Conservation (phyloP, 1,140 invertebrate genomes). For the Schlechtendalia chinensis region DNA sequence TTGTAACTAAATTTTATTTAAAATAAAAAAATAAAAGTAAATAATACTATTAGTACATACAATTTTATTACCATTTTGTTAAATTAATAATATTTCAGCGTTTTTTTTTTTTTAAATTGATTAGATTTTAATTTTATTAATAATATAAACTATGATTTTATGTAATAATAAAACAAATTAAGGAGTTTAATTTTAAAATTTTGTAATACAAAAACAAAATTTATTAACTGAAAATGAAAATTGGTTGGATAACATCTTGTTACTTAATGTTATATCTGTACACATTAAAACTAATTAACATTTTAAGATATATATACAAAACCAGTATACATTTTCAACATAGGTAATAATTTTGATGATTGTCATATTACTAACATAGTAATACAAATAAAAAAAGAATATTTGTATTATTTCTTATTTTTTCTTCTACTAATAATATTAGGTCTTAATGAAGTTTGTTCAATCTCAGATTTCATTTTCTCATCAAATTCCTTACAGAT, state of each 20-base stretch:
- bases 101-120: too few species aligned
- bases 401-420: slow-evolving; percentile 20
- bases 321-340: not conserved
- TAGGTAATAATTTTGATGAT: slow-evolving; percentile 12
- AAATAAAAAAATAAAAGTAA: too few species aligned
- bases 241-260: not conserved
- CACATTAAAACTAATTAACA: slow-evolving; percentile 39
- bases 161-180: too few species aligned
- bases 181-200: too few species aligned
- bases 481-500: slow-evolving; percentile 47
- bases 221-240: not conserved
- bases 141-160: too few species aligned
- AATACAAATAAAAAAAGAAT: not conserved
- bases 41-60: too few species aligned
- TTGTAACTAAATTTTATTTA: too few species aligned
- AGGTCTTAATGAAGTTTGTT: slow-evolving; percentile 28
- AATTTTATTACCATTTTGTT: too few species aligned
- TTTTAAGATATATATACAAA: slow-evolving; percentile 27
- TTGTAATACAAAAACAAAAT: not conserved
- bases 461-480: slow-evolving; percentile 33
- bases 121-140: too few species aligned
- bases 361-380: slow-evolving; percentile 15
- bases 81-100: too few species aligned
- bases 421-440: slow-evolving; percentile 41
- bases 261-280: not conserved